phyloP scores from a whole-genome alignment of 2,113 vertebrate genomes.

The Ctenomys sociabilis region DNA sequence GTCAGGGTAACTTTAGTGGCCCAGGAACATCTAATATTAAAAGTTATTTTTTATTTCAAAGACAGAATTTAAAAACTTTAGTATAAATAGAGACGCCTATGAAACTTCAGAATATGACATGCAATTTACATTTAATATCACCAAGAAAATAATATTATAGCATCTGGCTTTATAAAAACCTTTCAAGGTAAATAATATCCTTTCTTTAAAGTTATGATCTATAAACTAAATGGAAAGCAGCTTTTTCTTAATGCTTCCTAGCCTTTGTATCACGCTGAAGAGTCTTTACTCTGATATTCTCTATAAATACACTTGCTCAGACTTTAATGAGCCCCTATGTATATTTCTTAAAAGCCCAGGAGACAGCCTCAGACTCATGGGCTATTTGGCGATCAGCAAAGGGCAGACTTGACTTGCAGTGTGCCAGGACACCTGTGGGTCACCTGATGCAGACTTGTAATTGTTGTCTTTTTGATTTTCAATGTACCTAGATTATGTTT shows the following conservation, averaged over 20 bases:
- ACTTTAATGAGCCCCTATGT: background rate
- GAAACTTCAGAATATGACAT: background rate
- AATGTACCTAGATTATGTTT: background rate
- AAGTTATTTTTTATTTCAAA: background rate
- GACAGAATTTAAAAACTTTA: slow-evolving; percentile 31
- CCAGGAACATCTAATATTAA: slow-evolving; percentile 42
- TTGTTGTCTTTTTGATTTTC: slow-evolving; percentile 20
- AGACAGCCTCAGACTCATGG: slow-evolving; percentile 3
- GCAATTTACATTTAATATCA: slow-evolving; percentile 7
- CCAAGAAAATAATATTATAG: background rate
- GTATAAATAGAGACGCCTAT: background rate
- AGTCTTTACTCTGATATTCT: slow-evolving; percentile 3
- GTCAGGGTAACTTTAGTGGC: slow-evolving; percentile 58
- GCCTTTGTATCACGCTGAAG: background rate
- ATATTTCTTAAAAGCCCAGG: slow-evolving; percentile 29
- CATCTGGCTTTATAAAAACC: background rate
- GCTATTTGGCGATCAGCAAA: background rate
- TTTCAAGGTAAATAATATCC: background rate
- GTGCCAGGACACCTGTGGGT: background rate
- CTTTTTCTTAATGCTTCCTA: background rate
- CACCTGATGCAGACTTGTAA: background rate
- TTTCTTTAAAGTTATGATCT: background rate
- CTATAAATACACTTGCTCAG: background rate
- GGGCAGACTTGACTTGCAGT: background rate
- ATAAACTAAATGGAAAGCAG: background rate